Evolutionary conservation across 2,888 invertebrate genomes (phyloP).

Genomic region (Melinopterus prodromus): DNA sequence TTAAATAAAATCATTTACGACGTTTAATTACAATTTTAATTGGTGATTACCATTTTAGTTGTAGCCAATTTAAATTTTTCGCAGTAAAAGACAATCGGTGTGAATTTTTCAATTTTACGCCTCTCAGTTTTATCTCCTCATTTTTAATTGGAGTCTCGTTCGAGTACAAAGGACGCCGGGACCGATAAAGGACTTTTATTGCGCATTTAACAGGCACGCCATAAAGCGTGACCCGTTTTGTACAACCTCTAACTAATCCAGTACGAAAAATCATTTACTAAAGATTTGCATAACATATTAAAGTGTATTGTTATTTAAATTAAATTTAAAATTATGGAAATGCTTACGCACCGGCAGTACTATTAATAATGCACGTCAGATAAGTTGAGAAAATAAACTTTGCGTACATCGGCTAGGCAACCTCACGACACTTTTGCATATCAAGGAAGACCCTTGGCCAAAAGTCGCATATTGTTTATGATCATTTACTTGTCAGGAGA

Average conservation of each 20-base stretch:
- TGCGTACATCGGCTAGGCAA: no score
- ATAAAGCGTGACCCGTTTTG: neutral
- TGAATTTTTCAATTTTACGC: constrained; percentile 4
- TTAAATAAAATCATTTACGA: neutral
- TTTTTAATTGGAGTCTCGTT: neutral
- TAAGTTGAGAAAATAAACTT: no score
- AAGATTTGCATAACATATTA: no score
- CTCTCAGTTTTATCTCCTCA: neutral
- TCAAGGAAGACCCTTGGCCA: no score
- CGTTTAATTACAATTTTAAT: constrained; percentile 4
- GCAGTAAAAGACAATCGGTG: constrained; percentile 4
- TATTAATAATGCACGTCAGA: no score
- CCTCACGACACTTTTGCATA: no score
- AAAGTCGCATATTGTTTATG: no score
- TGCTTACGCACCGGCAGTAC: no score
- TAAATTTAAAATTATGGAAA: no score
- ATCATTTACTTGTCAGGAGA: no score
- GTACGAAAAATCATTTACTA: neutral
- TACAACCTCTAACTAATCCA: neutral
- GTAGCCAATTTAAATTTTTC: neutral
- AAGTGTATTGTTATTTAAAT: no score
- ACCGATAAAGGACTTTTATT: neutral
- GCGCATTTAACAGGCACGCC: neutral
- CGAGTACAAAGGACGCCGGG: neutral
- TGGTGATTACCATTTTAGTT: neutral